These are phyloP conservation scores for Halocaridina rubra DNA, from an alignment of 2,888 invertebrate genomes.

Conservation along the genomic window DNA sequence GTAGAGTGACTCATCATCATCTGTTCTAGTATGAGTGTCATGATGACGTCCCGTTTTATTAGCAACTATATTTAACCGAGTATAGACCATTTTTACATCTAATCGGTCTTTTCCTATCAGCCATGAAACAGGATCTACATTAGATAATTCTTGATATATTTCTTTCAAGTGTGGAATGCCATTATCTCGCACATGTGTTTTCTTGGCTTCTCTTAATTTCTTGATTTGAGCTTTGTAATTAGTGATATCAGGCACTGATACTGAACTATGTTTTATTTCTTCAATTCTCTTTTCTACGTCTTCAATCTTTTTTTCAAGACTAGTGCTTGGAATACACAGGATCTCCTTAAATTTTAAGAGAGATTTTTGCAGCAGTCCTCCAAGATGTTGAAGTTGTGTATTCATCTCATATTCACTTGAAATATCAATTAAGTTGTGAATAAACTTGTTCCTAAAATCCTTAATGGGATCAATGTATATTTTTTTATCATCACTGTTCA, in stretches of 20 bases:
- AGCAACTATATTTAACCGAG: not conserved
- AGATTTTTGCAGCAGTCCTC: not conserved
- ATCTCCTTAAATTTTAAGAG: not conserved
- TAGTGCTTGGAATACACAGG: not conserved
- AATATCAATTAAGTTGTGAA: not conserved
- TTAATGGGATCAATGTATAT: not conserved
- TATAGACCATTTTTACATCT: not conserved
- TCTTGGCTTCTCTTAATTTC: not conserved
- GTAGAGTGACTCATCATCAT: no score
- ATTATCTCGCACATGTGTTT: not conserved
- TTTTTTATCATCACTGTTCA: not conserved
- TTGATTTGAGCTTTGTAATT: not conserved
- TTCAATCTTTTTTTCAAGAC: not conserved
- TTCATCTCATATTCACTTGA: not conserved
- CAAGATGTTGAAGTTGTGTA: not conserved
- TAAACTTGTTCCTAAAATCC: not conserved
- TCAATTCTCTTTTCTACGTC: not conserved
- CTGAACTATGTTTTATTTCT: not conserved
- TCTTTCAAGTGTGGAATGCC: not conserved
- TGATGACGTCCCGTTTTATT: no score
- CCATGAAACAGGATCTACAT: not conserved
- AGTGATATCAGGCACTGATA: not conserved
- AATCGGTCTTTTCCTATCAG: not conserved
- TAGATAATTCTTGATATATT: not conserved
- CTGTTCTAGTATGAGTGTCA: no score